Base-by-base conservation (phyloP, 1,140 invertebrate genomes). In the Neelides sp. region DNA sequence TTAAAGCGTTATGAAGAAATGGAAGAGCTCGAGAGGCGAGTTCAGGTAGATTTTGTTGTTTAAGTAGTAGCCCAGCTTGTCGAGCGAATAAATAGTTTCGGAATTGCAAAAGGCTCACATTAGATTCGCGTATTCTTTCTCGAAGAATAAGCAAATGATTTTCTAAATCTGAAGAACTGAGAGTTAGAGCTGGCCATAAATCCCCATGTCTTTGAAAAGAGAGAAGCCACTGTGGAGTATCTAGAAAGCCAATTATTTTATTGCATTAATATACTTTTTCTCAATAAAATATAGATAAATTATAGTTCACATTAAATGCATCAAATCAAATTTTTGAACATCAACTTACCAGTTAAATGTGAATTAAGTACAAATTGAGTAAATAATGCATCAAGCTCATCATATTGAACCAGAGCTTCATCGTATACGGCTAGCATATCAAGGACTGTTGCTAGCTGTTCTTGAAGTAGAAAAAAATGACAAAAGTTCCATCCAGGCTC, bases 351-450 rank as follows among this genome's bases (percentile, higher is more conserved):
- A 63, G 84, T 84, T 55, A 85, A 75, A 65, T 84, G 82, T 37
- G 86, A 87, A 72, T 94, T 94, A 49, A 92, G 77, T 32, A 96
- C 79, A 72, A 94, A 95, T 71, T 96, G 91, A 10, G 91, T 91
- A 68, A 97, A 96, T 42, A 96, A 75, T 46, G 92, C 92, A 74
- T 96, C 92, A 59, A 96, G 70, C 72, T 96, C 92, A 71, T 98
- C 92, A 70, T 96, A 97, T 64, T 96, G 92, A 40, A 96, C 83
- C 51, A 98, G 69, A 22, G 92, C 88, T 71, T 97, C 92, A 61
- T 94, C 90, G 67, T 85, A 80, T 41, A 97, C 71, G 50, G 87
- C 88, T 52, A 98, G 69, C 80, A 93, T 92, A 32, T 20, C 12
- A 39, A 37, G 5, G 3, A 2, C 10, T 54, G 5, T 45, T 32